These are phyloP conservation scores for Danio jaintianensis DNA, from an alignment of 2,797 vertebrate species.

Conservation along the genomic window DNA sequence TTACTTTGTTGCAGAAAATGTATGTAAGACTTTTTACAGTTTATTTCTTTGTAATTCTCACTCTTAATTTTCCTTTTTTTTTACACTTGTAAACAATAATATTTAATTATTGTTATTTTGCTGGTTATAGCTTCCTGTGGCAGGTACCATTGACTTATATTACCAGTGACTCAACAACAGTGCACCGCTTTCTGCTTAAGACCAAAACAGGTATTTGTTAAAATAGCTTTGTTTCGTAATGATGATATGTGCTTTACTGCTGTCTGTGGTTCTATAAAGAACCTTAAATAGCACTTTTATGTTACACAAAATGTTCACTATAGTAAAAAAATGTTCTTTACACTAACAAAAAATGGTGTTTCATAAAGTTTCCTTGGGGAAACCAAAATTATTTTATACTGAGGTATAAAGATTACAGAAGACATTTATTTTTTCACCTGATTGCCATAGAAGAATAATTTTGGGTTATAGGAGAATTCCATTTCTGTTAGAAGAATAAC, in stretches of 20 bases:
- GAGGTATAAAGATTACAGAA: no score
- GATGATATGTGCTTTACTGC: no score
- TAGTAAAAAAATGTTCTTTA: background rate
- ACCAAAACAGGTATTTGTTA: slow-evolving; percentile 70
- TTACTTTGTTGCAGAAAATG: background rate
- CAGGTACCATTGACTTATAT: slow-evolving; percentile 89
- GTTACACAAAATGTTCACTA: background rate
- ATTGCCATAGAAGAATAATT: no score
- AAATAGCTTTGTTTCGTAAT: background rate
- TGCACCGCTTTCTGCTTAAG: slow-evolving; percentile 87
- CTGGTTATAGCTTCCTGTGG: slow-evolving; percentile 83
- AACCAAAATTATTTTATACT: background rate
- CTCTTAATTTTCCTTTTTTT: background rate
- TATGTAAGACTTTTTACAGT: background rate
- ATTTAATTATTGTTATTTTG: background rate
- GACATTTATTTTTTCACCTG: no score
- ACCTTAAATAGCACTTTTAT: background rate
- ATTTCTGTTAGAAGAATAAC: no score
- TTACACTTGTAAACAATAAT: background rate
- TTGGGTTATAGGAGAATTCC: no score
- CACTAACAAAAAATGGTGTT: background rate
- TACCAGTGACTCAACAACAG: slow-evolving; percentile 80
- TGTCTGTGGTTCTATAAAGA: background rate
- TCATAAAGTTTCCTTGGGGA: background rate
- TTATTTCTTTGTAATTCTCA: no score